These are phyloP conservation scores for Lithophane socia DNA, from an alignment of 2,888 invertebrate genomes.

Conservation along the genomic window DNA sequence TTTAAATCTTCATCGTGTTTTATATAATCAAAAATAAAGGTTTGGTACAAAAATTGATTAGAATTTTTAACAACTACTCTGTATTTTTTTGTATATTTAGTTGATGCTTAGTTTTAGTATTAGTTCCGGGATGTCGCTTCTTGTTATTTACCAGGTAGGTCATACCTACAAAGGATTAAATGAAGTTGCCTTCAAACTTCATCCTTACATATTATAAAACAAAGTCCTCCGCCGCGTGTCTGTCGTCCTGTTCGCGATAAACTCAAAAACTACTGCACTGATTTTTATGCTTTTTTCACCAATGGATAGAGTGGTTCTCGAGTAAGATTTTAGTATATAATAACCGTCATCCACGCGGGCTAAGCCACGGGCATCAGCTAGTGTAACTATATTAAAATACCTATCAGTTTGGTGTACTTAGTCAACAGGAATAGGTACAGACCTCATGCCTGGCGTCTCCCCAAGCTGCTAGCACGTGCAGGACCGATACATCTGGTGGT, in stretches of 20 bases:
- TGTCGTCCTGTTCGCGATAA: too few relatives aligned
- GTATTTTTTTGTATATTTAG: too few relatives aligned
- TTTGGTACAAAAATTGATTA: too few relatives aligned
- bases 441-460: slow-evolving; percentile 91
- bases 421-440: slow-evolving; percentile 5
- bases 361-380: too few relatives aligned
- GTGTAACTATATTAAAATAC: background rate
- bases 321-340: too few relatives aligned
- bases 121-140: background rate
- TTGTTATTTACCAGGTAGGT: background rate
- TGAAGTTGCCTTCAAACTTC: background rate
- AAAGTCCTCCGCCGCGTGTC: too few relatives aligned
- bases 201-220: background rate
- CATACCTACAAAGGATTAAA: background rate
- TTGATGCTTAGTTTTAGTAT: background rate
- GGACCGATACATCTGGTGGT: slow-evolving; percentile 93
- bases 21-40: too few relatives aligned
- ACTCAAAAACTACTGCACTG: too few relatives aligned
- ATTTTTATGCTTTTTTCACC: too few relatives aligned
- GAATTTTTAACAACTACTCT: background rate
- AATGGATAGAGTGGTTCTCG: too few relatives aligned
- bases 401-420: background rate
- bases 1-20: too few relatives aligned
- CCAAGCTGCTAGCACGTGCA: slow-evolving; percentile 96
- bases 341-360: too few relatives aligned